Evolutionary conservation across 2,888 invertebrate species (phyloP).

Genomic region (Lasioglossum marginatum): DNA sequence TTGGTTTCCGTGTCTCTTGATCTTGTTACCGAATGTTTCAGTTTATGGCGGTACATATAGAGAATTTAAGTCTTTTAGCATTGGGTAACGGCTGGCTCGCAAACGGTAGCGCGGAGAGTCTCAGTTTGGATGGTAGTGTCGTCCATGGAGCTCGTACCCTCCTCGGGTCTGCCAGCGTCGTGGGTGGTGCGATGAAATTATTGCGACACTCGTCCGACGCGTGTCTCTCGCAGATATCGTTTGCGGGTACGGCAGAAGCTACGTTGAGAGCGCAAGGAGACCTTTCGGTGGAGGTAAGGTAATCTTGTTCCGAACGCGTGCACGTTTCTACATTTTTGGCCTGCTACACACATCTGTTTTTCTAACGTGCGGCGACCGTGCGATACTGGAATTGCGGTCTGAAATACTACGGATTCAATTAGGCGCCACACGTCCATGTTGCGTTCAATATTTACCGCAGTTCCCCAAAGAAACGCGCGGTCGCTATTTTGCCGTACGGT

Average conservation of each 20-base stretch:
- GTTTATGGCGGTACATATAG: slow-evolving; percentile 95
- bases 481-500: too few species aligned
- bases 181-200: slow-evolving; percentile 88
- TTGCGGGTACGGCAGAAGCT: slow-evolving; percentile 91
- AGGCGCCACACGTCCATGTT: too few species aligned
- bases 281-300: slow-evolving; percentile 92
- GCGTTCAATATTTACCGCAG: too few species aligned
- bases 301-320: neutral
- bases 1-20: neutral
- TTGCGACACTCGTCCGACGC: slow-evolving; percentile 87
- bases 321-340: neutral
- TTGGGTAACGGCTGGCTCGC: slow-evolving; percentile 89
- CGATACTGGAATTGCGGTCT: too few species aligned
- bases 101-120: slow-evolving; percentile 89
- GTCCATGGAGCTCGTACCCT: slow-evolving; percentile 89
- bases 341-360: too few species aligned
- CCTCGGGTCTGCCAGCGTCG: slow-evolving; percentile 90
- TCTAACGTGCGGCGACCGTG: too few species aligned
- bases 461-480: too few species aligned
- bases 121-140: slow-evolving; percentile 89
- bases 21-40: slow-evolving; percentile 77
- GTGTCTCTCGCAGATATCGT: slow-evolving; percentile 90
- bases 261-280: slow-evolving; percentile 93
- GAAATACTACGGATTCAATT: too few species aligned
- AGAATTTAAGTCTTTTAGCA: slow-evolving; percentile 89